phyloP scores from a whole-genome alignment of 2,888 invertebrate species.

The Punctoribates punctum region DNA sequence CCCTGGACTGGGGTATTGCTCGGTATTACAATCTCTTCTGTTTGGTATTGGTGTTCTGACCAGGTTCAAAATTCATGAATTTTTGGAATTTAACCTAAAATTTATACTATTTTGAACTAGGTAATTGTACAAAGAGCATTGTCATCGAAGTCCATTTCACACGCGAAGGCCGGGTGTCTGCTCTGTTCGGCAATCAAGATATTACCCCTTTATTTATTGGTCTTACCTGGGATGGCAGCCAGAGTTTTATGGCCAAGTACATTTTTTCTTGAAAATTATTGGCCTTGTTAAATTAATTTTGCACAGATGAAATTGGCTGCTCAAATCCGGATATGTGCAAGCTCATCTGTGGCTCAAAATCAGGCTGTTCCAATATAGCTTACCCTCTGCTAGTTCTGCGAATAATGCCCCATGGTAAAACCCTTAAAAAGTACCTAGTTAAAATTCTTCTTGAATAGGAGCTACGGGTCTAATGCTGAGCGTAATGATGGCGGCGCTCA shows the following conservation, averaged over 20 bases:
- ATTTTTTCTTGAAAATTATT: no score
- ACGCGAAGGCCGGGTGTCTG: conserved; percentile 58
- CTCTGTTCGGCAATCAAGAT: conserved; percentile 57
- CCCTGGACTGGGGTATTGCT: conserved; percentile 54
- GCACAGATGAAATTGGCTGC: conserved; percentile 57
- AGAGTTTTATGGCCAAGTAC: conserved; percentile 56
- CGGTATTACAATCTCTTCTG: conserved; percentile 53
- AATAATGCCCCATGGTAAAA: conserved; percentile 56
- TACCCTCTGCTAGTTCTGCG: conserved; percentile 57
- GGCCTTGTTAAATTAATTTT: no score
- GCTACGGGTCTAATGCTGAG: conserved; percentile 57
- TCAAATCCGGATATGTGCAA: conserved; percentile 54
- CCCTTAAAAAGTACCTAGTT: no score
- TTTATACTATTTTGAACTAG: no score
- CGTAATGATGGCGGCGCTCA: conserved; percentile 58
- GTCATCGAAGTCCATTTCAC: conserved; percentile 56
- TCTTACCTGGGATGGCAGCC: conserved; percentile 59
- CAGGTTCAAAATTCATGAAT: no score
- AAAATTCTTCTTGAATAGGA: no score
- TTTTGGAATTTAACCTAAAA: no score
- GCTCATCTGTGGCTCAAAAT: conserved; percentile 53
- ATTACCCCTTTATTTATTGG: conserved; percentile 56
- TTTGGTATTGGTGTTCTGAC: conserved; percentile 43
- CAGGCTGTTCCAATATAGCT: conserved; percentile 58
- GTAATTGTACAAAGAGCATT: conserved; percentile 55